Evolutionary conservation across 2,797 vertebrate species (phyloP).

Genomic region (Platyrinchus mystaceus): DNA sequence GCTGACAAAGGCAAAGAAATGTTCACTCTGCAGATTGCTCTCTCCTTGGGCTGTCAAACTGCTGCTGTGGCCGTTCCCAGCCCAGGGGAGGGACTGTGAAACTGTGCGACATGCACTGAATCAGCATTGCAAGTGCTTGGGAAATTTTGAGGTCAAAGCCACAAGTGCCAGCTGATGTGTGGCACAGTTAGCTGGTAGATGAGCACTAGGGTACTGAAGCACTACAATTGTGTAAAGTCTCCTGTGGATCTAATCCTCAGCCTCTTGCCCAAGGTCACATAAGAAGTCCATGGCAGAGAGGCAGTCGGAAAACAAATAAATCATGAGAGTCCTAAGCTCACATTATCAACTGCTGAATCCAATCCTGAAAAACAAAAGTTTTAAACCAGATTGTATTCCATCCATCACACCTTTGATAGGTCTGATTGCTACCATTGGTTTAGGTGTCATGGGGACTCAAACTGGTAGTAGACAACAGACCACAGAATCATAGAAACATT

Average conservation of each 20-base stretch:
- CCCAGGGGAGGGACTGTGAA: not conserved
- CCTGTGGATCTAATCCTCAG: not conserved
- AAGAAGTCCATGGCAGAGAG: not conserved
- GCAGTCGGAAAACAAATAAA: not conserved
- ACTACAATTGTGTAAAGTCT: not conserved
- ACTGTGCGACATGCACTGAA: not conserved
- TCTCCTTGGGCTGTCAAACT: not conserved
- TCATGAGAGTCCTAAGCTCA: not conserved
- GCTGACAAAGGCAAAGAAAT: not conserved
- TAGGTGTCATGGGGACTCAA: not conserved
- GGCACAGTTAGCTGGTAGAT: not conserved
- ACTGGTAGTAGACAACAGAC: not conserved
- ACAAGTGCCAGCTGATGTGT: not conserved
- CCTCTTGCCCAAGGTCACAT: slow-evolving; percentile 42
- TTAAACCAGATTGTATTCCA: not conserved
- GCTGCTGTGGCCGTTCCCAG: not conserved
- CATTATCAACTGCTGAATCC: not conserved
- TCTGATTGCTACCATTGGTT: not conserved
- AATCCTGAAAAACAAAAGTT: not conserved
- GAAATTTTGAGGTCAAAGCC: slow-evolving; percentile 13
- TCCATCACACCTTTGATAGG: rapidly evolving
- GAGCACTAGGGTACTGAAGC: not conserved
- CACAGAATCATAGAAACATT: not conserved
- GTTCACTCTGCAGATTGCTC: not conserved
- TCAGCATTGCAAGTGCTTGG: not conserved